Percentiles rank a stretch among this genome's conserved stretches.
Evolutionary conservation across 1,140 invertebrate species (phyloP).

Genomic region (Papilio dardanus): DNA sequence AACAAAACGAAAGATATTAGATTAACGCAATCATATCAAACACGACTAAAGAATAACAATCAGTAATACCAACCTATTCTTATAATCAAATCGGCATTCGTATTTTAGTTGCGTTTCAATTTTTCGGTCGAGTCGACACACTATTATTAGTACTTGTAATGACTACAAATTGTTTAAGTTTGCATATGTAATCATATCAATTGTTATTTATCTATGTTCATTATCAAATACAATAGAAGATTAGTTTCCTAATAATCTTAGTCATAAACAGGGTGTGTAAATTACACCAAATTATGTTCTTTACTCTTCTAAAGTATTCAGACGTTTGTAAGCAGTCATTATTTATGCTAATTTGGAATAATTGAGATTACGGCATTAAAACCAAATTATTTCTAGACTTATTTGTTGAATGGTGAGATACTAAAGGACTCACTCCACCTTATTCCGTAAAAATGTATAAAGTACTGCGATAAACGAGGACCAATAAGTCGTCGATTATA

Average conservation of each 20-base stretch:
- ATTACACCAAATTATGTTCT: not conserved
- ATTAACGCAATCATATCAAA: not conserved
- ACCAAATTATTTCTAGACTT: too few relatives aligned
- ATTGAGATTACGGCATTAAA: too few relatives aligned
- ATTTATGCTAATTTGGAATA: too few relatives aligned
- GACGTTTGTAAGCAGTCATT: too few relatives aligned
- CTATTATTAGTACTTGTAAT: conserved; percentile 29
- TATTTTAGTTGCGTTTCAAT: conserved; percentile 17
- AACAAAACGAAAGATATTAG: not conserved
- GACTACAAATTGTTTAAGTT: conserved; percentile 22
- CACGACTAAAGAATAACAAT: conserved; percentile 23
- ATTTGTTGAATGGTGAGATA: too few relatives aligned
- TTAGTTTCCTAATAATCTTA: conserved; percentile 3
- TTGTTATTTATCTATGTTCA: not conserved
- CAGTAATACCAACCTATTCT: conserved; percentile 23
- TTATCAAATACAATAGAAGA: conserved; percentile 19
- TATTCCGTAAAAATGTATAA: too few relatives aligned
- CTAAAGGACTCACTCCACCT: too few relatives aligned
- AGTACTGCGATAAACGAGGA: too few relatives aligned
- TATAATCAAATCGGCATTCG: conserved; percentile 29
- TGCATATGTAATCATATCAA: conserved; percentile 32
- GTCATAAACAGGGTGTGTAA: not conserved
- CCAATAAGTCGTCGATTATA: too few relatives aligned
- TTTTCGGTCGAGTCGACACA: conserved; percentile 27
- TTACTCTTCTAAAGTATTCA: not conserved